A percentile compares a stretch with the other conserved stretches of the same genome.
These are phyloP conservation scores for Lycia hirtaria DNA, from an alignment of 2,888 invertebrate genomes.

Conservation along the genomic window DNA sequence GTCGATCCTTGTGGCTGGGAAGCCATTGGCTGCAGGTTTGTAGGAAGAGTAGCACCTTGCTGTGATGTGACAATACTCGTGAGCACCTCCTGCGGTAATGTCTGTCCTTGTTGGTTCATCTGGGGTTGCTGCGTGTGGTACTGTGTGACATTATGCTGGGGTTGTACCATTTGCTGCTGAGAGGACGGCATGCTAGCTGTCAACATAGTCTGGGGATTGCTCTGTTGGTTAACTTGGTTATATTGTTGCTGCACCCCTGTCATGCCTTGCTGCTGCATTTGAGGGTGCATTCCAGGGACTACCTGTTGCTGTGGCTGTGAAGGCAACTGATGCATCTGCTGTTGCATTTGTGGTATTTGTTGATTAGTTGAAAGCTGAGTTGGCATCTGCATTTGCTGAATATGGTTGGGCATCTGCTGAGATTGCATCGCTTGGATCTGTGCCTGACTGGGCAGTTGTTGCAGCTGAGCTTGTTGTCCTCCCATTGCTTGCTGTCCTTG, in stretches of 20 bases:
- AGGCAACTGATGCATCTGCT: conserved; percentile 80
- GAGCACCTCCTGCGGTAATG: conserved; percentile 80
- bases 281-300: conserved; percentile 81
- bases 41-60: conserved; percentile 78
- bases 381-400: conserved; percentile 83
- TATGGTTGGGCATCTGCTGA: conserved; percentile 84
- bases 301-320: conserved; percentile 81
- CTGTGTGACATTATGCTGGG: conserved; percentile 80
- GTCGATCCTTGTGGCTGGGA: conserved; percentile 85
- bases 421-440: conserved; percentile 82
- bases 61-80: conserved; percentile 80
- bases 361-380: conserved; percentile 73
- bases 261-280: conserved; percentile 80
- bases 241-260: conserved; percentile 83
- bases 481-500: conserved; percentile 78
- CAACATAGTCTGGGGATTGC: conserved; percentile 77
- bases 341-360: conserved; percentile 82
- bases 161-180: conserved; percentile 80
- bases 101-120: conserved; percentile 80
- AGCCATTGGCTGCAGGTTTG: conserved; percentile 76
- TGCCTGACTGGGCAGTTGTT: conserved; percentile 80
- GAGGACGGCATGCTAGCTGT: conserved; percentile 75
- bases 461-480: conserved; percentile 79
- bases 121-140: conserved; percentile 81
- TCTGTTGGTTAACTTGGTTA: conserved; percentile 79